These are phyloP conservation scores for Lethrus apterus DNA, from an alignment of 1,140 invertebrate species.

Conservation along the genomic window DNA sequence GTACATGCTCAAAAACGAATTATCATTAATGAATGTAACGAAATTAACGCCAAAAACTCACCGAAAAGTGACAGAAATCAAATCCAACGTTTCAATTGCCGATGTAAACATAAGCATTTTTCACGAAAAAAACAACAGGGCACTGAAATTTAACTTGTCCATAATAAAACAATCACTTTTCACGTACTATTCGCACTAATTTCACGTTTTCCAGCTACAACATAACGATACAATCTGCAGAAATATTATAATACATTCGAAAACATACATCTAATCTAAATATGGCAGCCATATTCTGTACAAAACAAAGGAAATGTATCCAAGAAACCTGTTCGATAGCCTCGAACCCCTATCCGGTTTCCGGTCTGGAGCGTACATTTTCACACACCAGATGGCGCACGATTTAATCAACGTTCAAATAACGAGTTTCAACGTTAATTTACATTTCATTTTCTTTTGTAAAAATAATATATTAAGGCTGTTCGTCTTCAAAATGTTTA, in stretches of 20 bases:
- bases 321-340: conserved; percentile 37
- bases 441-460: too few species aligned
- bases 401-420: background rate
- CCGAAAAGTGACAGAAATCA: conserved; percentile 31
- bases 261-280: conserved; percentile 44
- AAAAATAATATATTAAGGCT: too few species aligned
- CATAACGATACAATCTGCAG: conserved; percentile 30
- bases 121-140: conserved; percentile 26
- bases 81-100: conserved; percentile 32
- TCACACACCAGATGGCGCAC: conserved; percentile 24
- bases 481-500: too few species aligned
- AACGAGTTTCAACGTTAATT: too few species aligned
- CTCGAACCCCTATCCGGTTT: conserved; percentile 36
- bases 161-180: conserved; percentile 29
- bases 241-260: conserved; percentile 38
- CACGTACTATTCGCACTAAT: conserved; percentile 28
- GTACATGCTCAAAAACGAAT: too few species aligned
- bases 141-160: conserved; percentile 28
- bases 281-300: conserved; percentile 43
- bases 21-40: too few species aligned
- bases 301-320: conserved; percentile 43
- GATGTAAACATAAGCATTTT: conserved; percentile 43
- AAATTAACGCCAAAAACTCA: conserved; percentile 32
- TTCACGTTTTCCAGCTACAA: conserved; percentile 28
- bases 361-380: conserved; percentile 28